Evolutionary conservation across 2,888 invertebrate species (phyloP).

Genomic region (Alcis repandata): DNA sequence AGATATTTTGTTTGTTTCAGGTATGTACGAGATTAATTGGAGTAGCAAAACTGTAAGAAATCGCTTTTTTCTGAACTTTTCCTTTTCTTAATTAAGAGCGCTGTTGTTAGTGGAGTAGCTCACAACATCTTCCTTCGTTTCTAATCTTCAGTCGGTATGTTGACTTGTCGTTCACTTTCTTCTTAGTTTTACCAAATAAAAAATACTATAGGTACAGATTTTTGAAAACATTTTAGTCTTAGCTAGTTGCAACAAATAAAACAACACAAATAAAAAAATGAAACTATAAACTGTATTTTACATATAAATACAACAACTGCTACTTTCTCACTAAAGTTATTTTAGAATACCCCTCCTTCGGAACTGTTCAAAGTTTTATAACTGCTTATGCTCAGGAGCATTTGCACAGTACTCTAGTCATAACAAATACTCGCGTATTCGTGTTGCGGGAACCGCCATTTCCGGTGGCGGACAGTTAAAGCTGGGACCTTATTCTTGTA

Average conservation of each 20-base stretch:
- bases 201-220: too few species aligned
- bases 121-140: too few species aligned
- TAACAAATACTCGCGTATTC: constrained; percentile 25
- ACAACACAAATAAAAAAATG: too few species aligned
- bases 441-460: constrained; percentile 21
- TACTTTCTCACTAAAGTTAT: not conserved
- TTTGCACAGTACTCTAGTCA: constrained; percentile 21
- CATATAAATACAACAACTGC: not conserved
- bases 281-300: not conserved
- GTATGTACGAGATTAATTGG: not conserved
- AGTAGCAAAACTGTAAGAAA: not conserved
- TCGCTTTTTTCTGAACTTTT: not conserved
- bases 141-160: too few species aligned
- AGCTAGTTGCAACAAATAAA: not conserved
- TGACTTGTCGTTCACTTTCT: too few species aligned
- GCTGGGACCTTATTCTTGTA: not conserved
- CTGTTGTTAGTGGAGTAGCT: too few species aligned
- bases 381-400: constrained; percentile 1
- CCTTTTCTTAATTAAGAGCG: too few species aligned
- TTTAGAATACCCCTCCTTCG: not conserved
- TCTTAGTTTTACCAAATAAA: too few species aligned
- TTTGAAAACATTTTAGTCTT: too few species aligned
- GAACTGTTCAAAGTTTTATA: not conserved
- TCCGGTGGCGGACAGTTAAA: not conserved
- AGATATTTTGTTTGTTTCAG: constrained; percentile 1